A percentile compares a stretch with the other conserved stretches of the same genome.
Conservation (phyloP, 2,113 vertebrate species). For the Athene cunicularia region DNA sequence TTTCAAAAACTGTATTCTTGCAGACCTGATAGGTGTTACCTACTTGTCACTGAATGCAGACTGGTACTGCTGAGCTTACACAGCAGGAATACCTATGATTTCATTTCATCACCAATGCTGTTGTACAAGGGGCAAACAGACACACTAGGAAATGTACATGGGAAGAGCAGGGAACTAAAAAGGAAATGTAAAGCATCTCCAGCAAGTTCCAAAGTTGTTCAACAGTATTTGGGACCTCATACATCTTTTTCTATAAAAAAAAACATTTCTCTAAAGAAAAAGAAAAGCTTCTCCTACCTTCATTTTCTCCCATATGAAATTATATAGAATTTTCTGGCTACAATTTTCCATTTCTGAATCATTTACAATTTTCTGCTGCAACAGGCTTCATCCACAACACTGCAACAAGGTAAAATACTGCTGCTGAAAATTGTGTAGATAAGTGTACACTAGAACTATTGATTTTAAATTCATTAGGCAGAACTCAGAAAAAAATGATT, state of each 20-base stretch:
- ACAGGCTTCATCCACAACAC: background rate
- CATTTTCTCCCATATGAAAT: background rate
- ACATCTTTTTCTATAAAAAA: background rate
- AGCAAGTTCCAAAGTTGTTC: background rate
- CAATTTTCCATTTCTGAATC: constrained; percentile 45
- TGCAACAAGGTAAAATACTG: constrained; percentile 55
- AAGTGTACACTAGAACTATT: constrained; percentile 26
- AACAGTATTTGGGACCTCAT: background rate
- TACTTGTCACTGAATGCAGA: background rate
- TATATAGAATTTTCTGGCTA: constrained; percentile 3
- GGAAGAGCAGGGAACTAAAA: background rate
- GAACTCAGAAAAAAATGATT: constrained; percentile 38
- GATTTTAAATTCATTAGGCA: constrained; percentile 55
- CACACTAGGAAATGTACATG: background rate
- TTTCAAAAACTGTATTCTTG: background rate
- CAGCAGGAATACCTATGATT: background rate
- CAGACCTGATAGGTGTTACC: background rate
- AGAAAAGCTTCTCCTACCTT: background rate
- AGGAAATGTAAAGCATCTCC: background rate
- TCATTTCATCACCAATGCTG: background rate
- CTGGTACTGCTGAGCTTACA: background rate
- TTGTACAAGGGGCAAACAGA: background rate
- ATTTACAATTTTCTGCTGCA: constrained; percentile 65
- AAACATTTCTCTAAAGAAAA: background rate
- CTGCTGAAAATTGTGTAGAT: constrained; percentile 37